Conservation (phyloP, 2,888 invertebrate genomes). For the Mechanitis mazaeus region DNA sequence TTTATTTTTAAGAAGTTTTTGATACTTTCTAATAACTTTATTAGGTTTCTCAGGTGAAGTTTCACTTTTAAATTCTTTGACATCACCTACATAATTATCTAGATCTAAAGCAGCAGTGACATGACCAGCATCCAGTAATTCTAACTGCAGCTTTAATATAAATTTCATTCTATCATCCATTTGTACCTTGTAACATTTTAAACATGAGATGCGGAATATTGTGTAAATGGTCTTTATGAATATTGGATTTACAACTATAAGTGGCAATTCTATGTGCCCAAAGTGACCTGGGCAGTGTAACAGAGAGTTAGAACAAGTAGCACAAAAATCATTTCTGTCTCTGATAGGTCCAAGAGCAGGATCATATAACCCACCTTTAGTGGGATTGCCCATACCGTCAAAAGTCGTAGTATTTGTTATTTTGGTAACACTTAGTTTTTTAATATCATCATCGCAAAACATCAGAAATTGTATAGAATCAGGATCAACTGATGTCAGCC, state of each 20-base stretch:
- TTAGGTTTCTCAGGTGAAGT: conserved; percentile 64
- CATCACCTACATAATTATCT: conserved; percentile 60
- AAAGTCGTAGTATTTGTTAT: conserved; percentile 87
- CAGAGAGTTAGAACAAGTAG: conserved; percentile 83
- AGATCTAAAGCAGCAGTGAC: conserved; percentile 84
- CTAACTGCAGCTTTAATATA: conserved; percentile 81
- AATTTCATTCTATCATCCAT: conserved; percentile 69
- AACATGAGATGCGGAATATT: conserved; percentile 82
- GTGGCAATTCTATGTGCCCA: conserved; percentile 93
- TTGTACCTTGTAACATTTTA: conserved; percentile 83
- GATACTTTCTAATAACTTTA: conserved; percentile 60
- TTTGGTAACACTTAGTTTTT: conserved; percentile 87
- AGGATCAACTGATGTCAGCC: conserved; percentile 58
- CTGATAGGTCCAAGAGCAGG: conserved; percentile 83
- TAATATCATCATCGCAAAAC: conserved; percentile 86
- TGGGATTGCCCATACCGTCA: conserved; percentile 88
- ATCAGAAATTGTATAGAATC: conserved; percentile 79
- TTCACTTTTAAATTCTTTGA: conserved; percentile 49
- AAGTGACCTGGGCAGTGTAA: conserved; percentile 92
- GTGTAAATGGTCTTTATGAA: conserved; percentile 85
- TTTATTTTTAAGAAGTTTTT: conserved; percentile 49
- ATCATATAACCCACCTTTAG: conserved; percentile 94
- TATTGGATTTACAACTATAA: conserved; percentile 93
- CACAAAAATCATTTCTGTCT: conserved; percentile 82
- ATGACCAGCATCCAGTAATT: conserved; percentile 84